Percentiles rank a stretch among this genome's conserved stretches.
Evolutionary conservation across 2,113 vertebrate genomes (phyloP).

Genomic region (Podocnemis expansa): DNA sequence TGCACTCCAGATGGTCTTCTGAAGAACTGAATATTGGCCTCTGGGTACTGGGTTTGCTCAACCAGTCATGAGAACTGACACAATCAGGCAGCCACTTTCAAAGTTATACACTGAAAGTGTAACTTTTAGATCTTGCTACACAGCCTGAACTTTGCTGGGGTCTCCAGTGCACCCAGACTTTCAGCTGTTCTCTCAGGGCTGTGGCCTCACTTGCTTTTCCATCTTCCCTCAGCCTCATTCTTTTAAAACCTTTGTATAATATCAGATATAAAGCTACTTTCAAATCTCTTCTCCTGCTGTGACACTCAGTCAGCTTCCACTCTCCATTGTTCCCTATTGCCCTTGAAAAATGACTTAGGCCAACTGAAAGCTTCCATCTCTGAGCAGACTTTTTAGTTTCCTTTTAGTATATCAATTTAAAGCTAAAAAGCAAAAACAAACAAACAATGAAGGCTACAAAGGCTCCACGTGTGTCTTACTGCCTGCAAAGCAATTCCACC

Average conservation of each 20-base stretch:
- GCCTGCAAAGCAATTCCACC: constrained; percentile 67
- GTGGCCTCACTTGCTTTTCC: not conserved
- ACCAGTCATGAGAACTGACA: too few relatives aligned
- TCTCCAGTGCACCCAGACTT: not conserved
- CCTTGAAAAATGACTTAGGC: constrained; percentile 7
- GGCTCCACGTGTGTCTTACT: constrained; percentile 46
- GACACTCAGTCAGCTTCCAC: not conserved
- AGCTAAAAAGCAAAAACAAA: constrained; percentile 61
- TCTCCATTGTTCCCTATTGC: not conserved
- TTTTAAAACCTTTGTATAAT: constrained; percentile 42
- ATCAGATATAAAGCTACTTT: constrained; percentile 42
- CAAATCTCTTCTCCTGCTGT: not conserved
- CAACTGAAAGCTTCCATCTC: not conserved
- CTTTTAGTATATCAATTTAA: constrained; percentile 40
- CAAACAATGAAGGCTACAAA: constrained; percentile 43
- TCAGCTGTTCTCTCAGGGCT: not conserved
- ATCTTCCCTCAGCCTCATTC: not conserved
- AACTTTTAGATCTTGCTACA: not conserved
- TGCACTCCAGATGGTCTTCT: not conserved
- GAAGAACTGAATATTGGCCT: not conserved
- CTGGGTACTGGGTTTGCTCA: not conserved
- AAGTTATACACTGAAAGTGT: not conserved
- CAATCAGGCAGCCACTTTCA: not conserved
- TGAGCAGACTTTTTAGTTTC: constrained; percentile 7
- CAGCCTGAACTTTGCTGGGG: not conserved